Base-by-base conservation (phyloP, 2,888 invertebrate species). In the Acrobasis consociella region DNA sequence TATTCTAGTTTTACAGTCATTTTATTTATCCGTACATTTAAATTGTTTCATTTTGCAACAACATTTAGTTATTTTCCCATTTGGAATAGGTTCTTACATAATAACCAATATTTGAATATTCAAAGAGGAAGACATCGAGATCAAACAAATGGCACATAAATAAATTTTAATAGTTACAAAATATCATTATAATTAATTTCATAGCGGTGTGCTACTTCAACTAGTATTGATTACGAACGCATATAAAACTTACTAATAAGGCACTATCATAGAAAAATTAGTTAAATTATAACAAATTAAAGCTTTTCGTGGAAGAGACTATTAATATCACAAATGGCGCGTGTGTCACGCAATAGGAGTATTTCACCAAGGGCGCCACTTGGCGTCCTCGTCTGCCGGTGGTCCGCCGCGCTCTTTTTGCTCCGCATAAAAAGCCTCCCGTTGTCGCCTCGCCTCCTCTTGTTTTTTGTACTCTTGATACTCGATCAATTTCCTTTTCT, bases 391-490 rank as follows among this genome's bases (percentile, higher is more conserved):
- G 64, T 89, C 90, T 53, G 80, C 77, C 69, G 84, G 83, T 73
- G 86, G 83, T 75, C 82, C 84, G 60, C 77, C 81, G 49, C 77
- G 72, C 42, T 78, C 82, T 80, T 87, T 89, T 86, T 89, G 86
- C 74, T 81, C 83, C 15, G 78, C 86, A 68, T 82, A 85, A 82
- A 85, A 86, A 84, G 87, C 86, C 68, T 90, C 89, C 66, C 83
- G 82, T 72, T 85, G 86, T 62, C 85, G 87, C 69, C 84, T 87
- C 59, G 90, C 90, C 80, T 89, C 92, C 77, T 92, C 92, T 74
- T 89, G 90, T 78, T 90, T 91, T 89, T 91, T 92, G 76, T 86
- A 87, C 82, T 92, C 92, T 72, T 92, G 91, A 83, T 92, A 92
- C 85, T 92, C 92, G 75, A 92, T 90, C 73, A 92, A 77, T 80